Base-by-base conservation (phyloP, 2,888 invertebrate genomes). In the Oxyscelio sp. region DNA sequence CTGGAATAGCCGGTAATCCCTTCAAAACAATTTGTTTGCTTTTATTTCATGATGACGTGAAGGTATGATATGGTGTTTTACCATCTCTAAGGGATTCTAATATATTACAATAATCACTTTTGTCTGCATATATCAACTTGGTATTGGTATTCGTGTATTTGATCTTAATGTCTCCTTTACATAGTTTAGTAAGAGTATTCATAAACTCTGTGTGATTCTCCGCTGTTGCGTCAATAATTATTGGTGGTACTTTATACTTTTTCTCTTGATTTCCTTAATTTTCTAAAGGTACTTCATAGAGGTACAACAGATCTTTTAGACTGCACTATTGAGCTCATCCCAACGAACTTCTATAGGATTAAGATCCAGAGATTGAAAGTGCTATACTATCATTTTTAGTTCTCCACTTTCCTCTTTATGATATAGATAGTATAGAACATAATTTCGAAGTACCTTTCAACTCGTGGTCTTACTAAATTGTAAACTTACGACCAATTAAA, bases 21-120 rank as follows among this genome's bases (percentile, higher is more conserved):
- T 54, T 68, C 2, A 54, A n/a, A 1, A 68, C 54, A 2, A 68
- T 3, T 8, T 56, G 27, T 22, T 68, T 68, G 2, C 22, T 22
- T 24, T 40, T 68, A 9, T 52, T 13, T 52, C 54, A 66, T 11
- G 17, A 4, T 1, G 66, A 52, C 0, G 52, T 38, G 38, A 24
- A 52, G 0, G 52, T 52, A 24, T 52, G 15, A 17, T 22, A 66
- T 0, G 50, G 6, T 1, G 21, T 15, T 9, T 66, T 19, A 2
- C 24, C 27, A 0, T 17, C 19, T 52, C 13, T 34, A 4, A 66
- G 21, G 9, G 15, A 17, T 15, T 15, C 15, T 2, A 19, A 5
- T 2, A 45, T 45, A 2, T 15, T 19, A 5, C 15, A 2, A 9
- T 45, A 45, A 9, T 45, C 45, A 15, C 6, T 5, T 45, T 19